Evolutionary conservation across 2,113 vertebrate species (phyloP), one percentile per base, ranked within the genome.

Genomic region (Psilopogon haemacephalus): DNA sequence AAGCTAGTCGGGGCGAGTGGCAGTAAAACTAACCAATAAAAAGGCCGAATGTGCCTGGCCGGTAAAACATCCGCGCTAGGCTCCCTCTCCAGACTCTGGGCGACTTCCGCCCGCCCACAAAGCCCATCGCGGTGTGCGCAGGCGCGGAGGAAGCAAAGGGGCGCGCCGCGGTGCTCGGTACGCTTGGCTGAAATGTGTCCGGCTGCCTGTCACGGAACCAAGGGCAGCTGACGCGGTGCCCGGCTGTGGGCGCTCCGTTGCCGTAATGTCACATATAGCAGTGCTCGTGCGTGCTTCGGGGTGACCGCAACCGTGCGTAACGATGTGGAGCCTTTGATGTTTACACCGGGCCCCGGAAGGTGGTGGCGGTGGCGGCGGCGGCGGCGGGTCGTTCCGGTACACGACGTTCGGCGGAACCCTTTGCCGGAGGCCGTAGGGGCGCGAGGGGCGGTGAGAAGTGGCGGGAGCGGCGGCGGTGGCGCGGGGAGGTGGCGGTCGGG

Each of bases 1-100:
- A 18, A 10, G 5, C 12, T 12, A 9, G 3, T 1, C 9, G 2
- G 1, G 0, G 1, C 14, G 60, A 96, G 32, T 90, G 84, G 26
- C 92, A 59, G 44, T 1, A 0, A 0, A 0, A 0, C 0, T 3
- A 1, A 1, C 84, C 33, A 95, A 52, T 86, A 3, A 13, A 1
- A 33, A 26, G 7, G 20, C 33, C 1, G 1, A 0, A 0, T 0
- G 10, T 15, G 2, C 24, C 1, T 12, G 5, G 40, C 33, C 64
- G 60, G 77, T 17, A 20, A 10, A 20, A 54, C 40, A 12, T 20
- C 48, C 2, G 4, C 11, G 2, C 4, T 83, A 13, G 50, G 5
- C 46, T 88, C 71, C 0, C 75, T 85, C 4, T 12, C 18, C 42
- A 7, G 17, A 1, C 15, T 8, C 74, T 6, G 24, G 4, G 21